Percentiles rank a stretch among this genome's conserved stretches.
phyloP scores from a whole-genome alignment of 2,797 vertebrate genomes.

The Euphonia xanthogaster region DNA sequence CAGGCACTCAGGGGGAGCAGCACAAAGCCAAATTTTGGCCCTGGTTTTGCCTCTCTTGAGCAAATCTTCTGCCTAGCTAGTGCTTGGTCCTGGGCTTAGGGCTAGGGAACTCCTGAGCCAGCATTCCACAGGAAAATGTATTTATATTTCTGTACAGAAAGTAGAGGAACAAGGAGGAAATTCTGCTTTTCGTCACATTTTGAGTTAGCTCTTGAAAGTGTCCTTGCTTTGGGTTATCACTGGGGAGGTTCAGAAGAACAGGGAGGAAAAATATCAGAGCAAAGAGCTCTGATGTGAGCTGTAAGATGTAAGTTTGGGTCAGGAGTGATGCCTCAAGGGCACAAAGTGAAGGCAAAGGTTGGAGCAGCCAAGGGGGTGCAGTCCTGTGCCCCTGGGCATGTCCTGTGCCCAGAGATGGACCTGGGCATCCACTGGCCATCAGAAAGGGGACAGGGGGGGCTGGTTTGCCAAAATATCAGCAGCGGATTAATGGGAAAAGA shows the following conservation, averaged over 20 bases:
- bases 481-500: neutral
- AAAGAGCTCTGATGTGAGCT: too few relatives aligned
- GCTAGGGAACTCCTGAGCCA: neutral
- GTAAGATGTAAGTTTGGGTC: neutral
- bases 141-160: neutral
- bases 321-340: neutral
- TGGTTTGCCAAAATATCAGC: neutral
- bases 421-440: neutral
- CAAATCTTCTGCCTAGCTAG: neutral
- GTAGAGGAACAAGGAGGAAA: neutral
- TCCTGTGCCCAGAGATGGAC: neutral
- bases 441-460: neutral
- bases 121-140: neutral
- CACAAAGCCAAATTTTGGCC: neutral
- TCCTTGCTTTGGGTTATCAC: neutral
- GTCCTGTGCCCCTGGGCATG: rapidly evolving
- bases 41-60: neutral
- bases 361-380: neutral
- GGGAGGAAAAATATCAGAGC: neutral
- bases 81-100: neutral
- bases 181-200: neutral
- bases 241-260: neutral
- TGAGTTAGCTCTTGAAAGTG: neutral
- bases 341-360: neutral
- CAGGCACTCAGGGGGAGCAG: neutral